Percentiles rank a stretch among this genome's conserved stretches.
These are phyloP conservation scores for Anthopleura sola DNA, from an alignment of 64 coral and sea anemone species.

Conservation along the genomic window DNA sequence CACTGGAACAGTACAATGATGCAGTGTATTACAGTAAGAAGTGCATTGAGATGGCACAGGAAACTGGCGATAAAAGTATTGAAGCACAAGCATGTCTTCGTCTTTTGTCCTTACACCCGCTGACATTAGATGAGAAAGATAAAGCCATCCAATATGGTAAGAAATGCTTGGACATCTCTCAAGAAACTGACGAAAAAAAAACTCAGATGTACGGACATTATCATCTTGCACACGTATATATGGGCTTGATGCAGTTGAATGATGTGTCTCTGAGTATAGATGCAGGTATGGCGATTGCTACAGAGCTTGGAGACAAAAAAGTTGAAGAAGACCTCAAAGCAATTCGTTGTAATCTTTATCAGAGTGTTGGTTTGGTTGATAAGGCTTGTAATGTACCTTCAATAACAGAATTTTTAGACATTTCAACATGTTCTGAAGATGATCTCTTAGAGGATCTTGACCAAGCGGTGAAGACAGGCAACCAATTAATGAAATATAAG, in stretches of 20 bases:
- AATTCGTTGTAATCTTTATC: neutral
- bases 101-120: neutral
- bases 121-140: neutral
- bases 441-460: neutral
- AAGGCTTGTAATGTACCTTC: neutral
- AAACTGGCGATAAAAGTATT: neutral
- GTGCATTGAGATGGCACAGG: no score
- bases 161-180: neutral
- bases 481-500: neutral
- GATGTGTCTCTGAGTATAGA: no score
- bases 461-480: neutral
- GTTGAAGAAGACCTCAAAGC: neutral
- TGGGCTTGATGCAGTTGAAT: no score
- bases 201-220: no score
- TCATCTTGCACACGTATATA: no score
- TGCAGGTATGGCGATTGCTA: no score
- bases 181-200: no score
- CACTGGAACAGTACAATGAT: no score
- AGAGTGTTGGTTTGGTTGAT: neutral
- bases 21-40: no score
- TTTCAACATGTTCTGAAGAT: neutral
- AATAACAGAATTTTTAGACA: neutral
- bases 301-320: no score
- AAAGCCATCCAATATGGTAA: neutral
- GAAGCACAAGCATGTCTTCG: neutral